Evolutionary conservation across 2,888 invertebrate species (phyloP).

Genomic region (Pandemis cinnamomeana): DNA sequence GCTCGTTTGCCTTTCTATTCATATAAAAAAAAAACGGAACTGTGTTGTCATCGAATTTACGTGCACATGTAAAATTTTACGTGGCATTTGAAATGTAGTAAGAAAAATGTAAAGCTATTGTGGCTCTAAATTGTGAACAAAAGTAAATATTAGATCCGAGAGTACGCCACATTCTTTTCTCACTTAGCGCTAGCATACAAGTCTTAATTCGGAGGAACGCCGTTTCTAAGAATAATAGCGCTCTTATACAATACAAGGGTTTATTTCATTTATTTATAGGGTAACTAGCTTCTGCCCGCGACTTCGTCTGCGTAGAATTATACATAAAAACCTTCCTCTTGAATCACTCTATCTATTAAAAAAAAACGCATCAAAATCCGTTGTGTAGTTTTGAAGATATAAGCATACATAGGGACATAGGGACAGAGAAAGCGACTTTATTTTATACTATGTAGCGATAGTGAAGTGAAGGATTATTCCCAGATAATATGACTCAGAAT

Average conservation of each 20-base stretch:
- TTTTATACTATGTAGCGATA: too few species aligned
- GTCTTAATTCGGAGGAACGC: conserved; percentile 1
- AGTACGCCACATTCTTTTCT: neutral
- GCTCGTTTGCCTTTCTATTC: too few species aligned
- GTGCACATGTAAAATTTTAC: neutral
- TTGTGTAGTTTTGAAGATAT: too few species aligned
- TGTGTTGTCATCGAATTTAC: neutral
- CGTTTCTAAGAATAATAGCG: neutral
- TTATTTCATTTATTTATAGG: neutral
- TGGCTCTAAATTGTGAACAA: neutral
- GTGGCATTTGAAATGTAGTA: neutral
- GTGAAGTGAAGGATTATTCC: neutral
- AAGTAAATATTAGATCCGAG: neutral
- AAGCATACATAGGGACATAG: too few species aligned
- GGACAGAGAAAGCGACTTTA: too few species aligned
- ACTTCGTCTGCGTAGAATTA: too few species aligned
- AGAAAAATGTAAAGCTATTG: neutral
- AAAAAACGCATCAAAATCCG: too few species aligned
- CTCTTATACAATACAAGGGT: neutral
- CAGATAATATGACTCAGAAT: neutral
- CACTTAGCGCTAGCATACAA: conserved; percentile 18
- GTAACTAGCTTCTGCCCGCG: too few species aligned
- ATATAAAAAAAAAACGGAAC: too few species aligned
- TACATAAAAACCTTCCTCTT: too few species aligned
- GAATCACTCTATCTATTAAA: too few species aligned